Evolutionary conservation across 2,888 invertebrate species (phyloP), one percentile per base, ranked within the genome.

Genomic region (Andrena haemorrhoa): DNA sequence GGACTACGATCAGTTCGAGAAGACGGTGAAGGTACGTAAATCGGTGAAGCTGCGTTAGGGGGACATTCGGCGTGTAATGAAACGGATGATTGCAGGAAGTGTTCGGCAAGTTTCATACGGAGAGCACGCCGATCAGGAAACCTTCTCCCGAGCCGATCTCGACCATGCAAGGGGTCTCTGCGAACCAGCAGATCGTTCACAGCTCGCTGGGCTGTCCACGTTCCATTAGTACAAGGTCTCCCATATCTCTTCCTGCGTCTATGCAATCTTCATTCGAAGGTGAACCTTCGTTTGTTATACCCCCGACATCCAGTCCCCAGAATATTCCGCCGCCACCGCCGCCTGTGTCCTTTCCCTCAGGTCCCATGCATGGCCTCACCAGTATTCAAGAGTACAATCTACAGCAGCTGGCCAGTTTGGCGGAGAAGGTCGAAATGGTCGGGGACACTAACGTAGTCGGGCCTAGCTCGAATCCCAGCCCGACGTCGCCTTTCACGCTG

Each of bases 321-420:
- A 92, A 91, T 89, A 90, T 92, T 92, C 94, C 95, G 85, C 84
- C 94, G 91, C 89, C 94, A 75, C 92, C 93, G 64, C 91, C 93
- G 61, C 89, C 89, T 60, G 91, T 89, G 16, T 88, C 88, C 79
- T 89, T 89, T 88, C 88, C 91, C 72, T 85, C 93, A 94, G 88
- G 92, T 94, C 84, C 94, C 41, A 94, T 95, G 31, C 94, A 95
- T 80, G 95, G 95, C 29, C 95, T 96, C 76, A 95, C 96, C 12
- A 97, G 97, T 89, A 97, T 98, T 94, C 97, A 97, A 81, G 98
- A 98, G 94, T 98, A 98, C 92, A 98, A 98, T 94, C 94, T 98
- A 89, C 97, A 97, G 86, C 97, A 97, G 93, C 94, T 98, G 91
- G 98, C 97, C 61, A 97, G 96, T 90, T 95, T 98, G 87, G 97